Base-by-base conservation (phyloP, 2,888 invertebrate genomes). In the Pheosia tremula region DNA sequence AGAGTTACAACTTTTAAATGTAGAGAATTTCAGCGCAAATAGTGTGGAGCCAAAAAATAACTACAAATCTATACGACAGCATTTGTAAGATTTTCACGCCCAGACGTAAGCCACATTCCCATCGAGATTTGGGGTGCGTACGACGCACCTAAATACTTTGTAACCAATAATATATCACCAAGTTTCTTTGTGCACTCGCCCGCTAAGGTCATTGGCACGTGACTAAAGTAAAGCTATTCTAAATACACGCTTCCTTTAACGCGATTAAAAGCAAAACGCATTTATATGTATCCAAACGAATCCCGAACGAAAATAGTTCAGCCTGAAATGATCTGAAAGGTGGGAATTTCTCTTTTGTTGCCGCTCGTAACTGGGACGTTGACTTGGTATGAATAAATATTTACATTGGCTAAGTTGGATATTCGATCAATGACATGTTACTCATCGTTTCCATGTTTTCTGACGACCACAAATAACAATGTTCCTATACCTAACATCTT, bases 171-270 rank as follows among this genome's bases (percentile, higher is more conserved):
- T 63, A 53, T 60, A 57, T 43, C 43, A 61, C 57, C 43, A 54
- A 49, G 41, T 61, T 60, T 57, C 57, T 47, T 53, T 45, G 49
- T 36, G 24, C 50, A 61, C 57, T 60, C 61, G 64, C 57, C 57
- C 68, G 61, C 52, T 63, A 65, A 74, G 81, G 80, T 85, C 83
- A 80, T 79, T 84, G 83, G 79, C 85, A 81, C 71, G 61, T 68
- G 74, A 75, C 74, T 74, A 67, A 67, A 50, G 52, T 61, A 59
- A 64, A 66, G 65, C 59, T 67, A 69, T 64, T 61, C 66, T 68
- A 69, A 72, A 76, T 71, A 72, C 61, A 61, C 56, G 49, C 62
- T 72, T 76, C 77, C 72, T 73, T 77, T 73, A 63, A 68, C 71
- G 66, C 63, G 74, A 64, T 69, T 24, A 24, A 24, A 24, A 24